Base-by-base conservation (phyloP, 2,113 vertebrate species). In the Elaphurus davidianus region DNA sequence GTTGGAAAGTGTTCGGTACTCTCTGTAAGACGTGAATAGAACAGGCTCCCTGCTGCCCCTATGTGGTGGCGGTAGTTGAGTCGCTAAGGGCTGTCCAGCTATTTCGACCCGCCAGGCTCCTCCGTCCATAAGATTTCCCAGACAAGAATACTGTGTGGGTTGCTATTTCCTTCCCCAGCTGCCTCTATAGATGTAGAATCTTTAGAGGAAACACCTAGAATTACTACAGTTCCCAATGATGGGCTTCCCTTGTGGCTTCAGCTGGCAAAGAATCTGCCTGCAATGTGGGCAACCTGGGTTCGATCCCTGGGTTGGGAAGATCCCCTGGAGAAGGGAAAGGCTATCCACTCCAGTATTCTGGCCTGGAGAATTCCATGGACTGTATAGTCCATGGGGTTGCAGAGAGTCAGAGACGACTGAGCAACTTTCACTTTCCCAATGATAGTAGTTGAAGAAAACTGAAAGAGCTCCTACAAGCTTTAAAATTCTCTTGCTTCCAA, bases 141-240 rank as follows among this genome's bases (percentile, higher is more conserved):
- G 12, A 15, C 40, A 43, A 43, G 71, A 76, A 27, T 27, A 27
- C 71, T 27, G 71, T 3, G 40, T 43, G 71, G 23, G 71, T 27
- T 43, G 40, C 71, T 27, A 7, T 15, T 7, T 76, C 40, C 71
- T 76, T 27, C 71, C 27, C 71, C 40, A 76, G 11, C 54, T 84
- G 28, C 43, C 27, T 89, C 33, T 76, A 9, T 2, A 64, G 47
- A 94, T 19, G 7, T 36, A 30, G 54, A 89, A 30, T 76, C 60
- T 85, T 71, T 71, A 27, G 91, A 88, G 33, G 21, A 86, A 92
- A 94, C 16, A 45, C 27, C 28, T 86, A 76, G 60, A 91, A 92
- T 40, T 43, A 89, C 40, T 86, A 33, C 21, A 89, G 67, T 84
- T 74, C 67, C 67, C 67, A 40, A 74, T 1, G 67, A 13, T 6